Conservation (phyloP, 2,888 invertebrate genomes). For the Alloscopus bannaensis region DNA sequence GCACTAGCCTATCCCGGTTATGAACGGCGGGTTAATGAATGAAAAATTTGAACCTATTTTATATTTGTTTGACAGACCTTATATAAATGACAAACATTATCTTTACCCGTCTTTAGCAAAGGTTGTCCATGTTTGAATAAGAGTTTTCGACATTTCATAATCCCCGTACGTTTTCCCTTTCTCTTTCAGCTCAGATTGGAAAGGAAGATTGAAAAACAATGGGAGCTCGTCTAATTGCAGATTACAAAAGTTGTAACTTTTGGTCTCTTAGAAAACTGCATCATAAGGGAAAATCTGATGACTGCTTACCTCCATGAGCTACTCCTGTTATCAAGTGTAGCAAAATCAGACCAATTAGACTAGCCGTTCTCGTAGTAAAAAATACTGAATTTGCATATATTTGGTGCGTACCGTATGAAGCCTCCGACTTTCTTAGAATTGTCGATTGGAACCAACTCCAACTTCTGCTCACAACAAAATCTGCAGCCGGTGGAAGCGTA, state of each 20-base stretch:
- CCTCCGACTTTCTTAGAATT: constrained; percentile 39
- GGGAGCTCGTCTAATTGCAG: constrained; percentile 51
- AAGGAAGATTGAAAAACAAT: constrained; percentile 59
- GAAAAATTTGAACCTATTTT: no score
- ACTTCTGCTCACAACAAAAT: constrained; percentile 48
- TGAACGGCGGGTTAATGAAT: no score
- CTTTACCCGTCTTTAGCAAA: constrained; percentile 62
- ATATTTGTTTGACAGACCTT: no score
- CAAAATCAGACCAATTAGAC: no score
- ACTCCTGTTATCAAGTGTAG: constrained; percentile 31
- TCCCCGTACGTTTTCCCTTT: constrained; percentile 43
- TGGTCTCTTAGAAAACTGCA: no score
- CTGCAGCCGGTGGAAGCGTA: constrained; percentile 50
- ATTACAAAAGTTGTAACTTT: not conserved
- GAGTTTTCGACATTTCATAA: constrained; percentile 57
- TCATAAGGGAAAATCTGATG: no score
- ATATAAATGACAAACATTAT: constrained; percentile 3
- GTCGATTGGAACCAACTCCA: constrained; percentile 53
- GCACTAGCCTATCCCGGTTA: no score
- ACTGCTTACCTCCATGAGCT: constrained; percentile 44
- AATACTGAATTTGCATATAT: no score
- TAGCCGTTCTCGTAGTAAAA: no score
- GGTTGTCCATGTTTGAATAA: constrained; percentile 41
- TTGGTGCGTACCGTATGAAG: constrained; percentile 36
- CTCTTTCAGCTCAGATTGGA: constrained; percentile 44